Evolutionary conservation across 2,797 vertebrate species (phyloP).

Genomic region (Choloepus didactylus): DNA sequence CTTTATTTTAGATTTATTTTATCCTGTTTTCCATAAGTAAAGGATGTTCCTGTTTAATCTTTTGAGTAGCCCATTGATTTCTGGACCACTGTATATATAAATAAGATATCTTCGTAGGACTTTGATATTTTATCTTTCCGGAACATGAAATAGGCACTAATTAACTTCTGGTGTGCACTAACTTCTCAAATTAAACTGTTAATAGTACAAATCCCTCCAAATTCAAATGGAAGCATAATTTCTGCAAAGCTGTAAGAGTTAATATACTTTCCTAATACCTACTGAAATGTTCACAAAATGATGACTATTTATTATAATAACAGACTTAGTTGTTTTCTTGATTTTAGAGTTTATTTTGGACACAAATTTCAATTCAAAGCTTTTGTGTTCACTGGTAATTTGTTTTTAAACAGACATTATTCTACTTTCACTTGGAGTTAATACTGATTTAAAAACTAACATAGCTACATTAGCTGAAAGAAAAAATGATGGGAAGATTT

Average conservation of each 20-base stretch:
- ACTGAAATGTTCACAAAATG: background rate
- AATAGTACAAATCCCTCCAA: slow-evolving; percentile 54
- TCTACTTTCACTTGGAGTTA: slow-evolving; percentile 52
- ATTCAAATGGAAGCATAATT: slow-evolving; percentile 28
- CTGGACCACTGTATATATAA: slow-evolving; percentile 74
- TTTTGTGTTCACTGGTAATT: background rate
- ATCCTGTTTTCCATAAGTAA: slow-evolving; percentile 79
- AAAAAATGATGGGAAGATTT: slow-evolving; percentile 67
- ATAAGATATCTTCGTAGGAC: slow-evolving; percentile 52
- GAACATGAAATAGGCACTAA: slow-evolving; percentile 44
- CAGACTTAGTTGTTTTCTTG: slow-evolving; percentile 40
- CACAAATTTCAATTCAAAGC: slow-evolving; percentile 45
- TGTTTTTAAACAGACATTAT: slow-evolving; percentile 49
- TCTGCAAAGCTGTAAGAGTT: slow-evolving; percentile 26
- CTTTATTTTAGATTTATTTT: slow-evolving; percentile 76
- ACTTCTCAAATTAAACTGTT: slow-evolving; percentile 68
- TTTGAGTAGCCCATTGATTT: slow-evolving; percentile 75
- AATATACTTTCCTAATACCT: slow-evolving; percentile 6
- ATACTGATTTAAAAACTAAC: slow-evolving; percentile 35
- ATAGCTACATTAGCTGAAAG: slow-evolving; percentile 23
- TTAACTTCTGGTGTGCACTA: slow-evolving; percentile 67
- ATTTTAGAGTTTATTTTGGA: slow-evolving; percentile 41
- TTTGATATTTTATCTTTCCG: slow-evolving; percentile 73
- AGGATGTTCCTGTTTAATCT: slow-evolving; percentile 83
- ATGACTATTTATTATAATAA: slow-evolving; percentile 6